Evolutionary conservation across 1,140 invertebrate species (phyloP).

Genomic region (Cyrtorhinus lividipennis): DNA sequence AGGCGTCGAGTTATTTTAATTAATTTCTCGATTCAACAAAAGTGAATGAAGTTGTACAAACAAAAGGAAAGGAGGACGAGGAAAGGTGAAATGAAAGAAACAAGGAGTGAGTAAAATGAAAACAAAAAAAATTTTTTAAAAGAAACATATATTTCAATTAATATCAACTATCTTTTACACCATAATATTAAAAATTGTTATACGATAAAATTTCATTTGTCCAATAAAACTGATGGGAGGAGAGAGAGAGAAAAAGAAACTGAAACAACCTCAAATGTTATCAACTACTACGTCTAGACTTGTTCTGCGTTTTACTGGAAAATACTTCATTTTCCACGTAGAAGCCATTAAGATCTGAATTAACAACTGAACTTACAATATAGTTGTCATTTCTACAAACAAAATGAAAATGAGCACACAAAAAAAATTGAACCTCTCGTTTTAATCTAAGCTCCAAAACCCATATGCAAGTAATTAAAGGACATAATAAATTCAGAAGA

Average conservation of each 20-base stretch:
- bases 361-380: too few species aligned
- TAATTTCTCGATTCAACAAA: too few species aligned
- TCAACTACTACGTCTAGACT: neutral
- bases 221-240: neutral
- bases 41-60: too few species aligned
- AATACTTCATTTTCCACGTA: too few species aligned
- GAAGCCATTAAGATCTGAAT: too few species aligned
- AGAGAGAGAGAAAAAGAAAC: neutral
- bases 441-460: too few species aligned
- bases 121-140: neutral
- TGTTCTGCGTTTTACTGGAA: neutral
- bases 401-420: too few species aligned
- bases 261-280: neutral
- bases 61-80: too few species aligned
- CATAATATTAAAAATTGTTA: neutral
- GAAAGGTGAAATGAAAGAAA: too few species aligned
- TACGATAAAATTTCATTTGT: neutral
- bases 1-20: too few species aligned
- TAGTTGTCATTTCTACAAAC: too few species aligned
- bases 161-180: neutral
- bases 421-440: too few species aligned
- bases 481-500: neutral
- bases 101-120: neutral
- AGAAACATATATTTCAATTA: slow-evolving; percentile 2
- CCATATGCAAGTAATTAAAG: neutral